Conservation (phyloP, 2,797 vertebrate species). For the Coilia nasus region DNA sequence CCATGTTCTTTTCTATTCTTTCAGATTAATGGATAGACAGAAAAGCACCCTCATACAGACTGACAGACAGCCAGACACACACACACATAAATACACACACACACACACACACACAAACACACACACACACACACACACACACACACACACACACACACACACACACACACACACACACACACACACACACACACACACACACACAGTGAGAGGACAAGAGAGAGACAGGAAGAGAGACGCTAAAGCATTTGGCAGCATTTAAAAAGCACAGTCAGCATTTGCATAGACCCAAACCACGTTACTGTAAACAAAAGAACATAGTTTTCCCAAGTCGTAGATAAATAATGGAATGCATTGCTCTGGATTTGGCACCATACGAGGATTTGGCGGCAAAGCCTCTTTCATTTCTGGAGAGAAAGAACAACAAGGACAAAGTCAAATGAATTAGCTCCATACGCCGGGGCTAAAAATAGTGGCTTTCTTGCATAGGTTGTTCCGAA, state of each 20-base stretch:
- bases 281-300: constrained; percentile 2
- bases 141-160: neutral
- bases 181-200: constrained; percentile 16
- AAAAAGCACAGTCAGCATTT: constrained; percentile 24
- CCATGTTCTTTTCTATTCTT: neutral
- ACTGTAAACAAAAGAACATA: constrained; percentile 24
- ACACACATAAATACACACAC: no score
- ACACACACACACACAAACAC: neutral
- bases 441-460: constrained; percentile 20
- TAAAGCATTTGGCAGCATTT: constrained; percentile 23
- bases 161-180: constrained; percentile 10
- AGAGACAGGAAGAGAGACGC: neutral
- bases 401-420: constrained; percentile 54
- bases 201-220: constrained; percentile 31
- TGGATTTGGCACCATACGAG: constrained; percentile 61
- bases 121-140: constrained; percentile 19
- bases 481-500: constrained; percentile 7
- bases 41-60: neutral
- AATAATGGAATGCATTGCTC: constrained; percentile 63
- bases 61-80: no score
- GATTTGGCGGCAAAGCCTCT: constrained; percentile 64
- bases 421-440: constrained; percentile 63
- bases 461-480: constrained; percentile 40
- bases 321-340: constrained; percentile 61
- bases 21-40: neutral